Conservation (phyloP, 2,797 vertebrate genomes). For the Sebastes kiyomatsui region DNA sequence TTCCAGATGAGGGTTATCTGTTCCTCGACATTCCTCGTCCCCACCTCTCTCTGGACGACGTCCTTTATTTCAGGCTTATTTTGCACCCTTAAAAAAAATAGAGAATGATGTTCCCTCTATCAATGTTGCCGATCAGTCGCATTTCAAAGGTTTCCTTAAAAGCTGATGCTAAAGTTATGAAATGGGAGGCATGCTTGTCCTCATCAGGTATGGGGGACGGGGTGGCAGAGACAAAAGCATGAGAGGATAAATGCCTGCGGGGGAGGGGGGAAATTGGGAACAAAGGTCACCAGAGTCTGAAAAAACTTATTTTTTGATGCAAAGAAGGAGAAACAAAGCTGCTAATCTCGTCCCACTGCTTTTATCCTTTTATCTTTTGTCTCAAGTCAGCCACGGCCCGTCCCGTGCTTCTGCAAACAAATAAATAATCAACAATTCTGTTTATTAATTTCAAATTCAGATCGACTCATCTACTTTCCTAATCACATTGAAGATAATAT, state of each 20-base stretch:
- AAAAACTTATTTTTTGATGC: neutral
- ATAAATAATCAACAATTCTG: neutral
- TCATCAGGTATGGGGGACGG: conserved; percentile 21
- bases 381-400: neutral
- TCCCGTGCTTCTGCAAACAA: neutral
- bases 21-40: rapidly evolving
- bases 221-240: conserved; percentile 9
- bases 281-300: conserved; percentile 25
- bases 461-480: neutral
- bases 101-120: neutral
- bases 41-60: neutral
- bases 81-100: too few species aligned
- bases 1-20: neutral
- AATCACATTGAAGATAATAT: conserved; percentile 17
- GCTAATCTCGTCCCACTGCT: neutral
- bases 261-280: neutral
- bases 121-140: too few species aligned
- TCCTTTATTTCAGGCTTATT: too few species aligned
- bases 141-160: neutral
- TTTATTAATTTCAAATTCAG: neutral
- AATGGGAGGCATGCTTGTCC: neutral
- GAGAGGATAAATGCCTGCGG: neutral
- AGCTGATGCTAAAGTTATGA: neutral
- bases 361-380: neutral
- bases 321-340: neutral